These are phyloP conservation scores for Ramazzottius varieornatus DNA, from an alignment of 2,888 invertebrate species.

Conservation along the genomic window DNA sequence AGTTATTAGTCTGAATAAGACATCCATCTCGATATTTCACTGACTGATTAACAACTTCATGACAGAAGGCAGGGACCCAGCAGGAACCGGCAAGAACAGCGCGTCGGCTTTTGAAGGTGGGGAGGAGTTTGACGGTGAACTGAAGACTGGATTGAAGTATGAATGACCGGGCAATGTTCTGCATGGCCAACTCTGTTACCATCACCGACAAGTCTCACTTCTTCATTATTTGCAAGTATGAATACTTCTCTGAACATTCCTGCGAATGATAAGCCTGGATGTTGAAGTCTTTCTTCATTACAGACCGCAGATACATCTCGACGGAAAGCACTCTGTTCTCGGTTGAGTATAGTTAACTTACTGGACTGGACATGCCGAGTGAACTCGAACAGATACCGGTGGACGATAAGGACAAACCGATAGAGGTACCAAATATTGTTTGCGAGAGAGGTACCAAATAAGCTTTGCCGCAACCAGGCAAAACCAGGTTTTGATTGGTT, in stretches of 20 bases:
- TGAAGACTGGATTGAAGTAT: constrained; percentile 64
- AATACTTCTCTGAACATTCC: background rate
- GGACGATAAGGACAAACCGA: constrained; percentile 73
- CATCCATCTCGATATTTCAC: too few relatives aligned
- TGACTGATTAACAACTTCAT: constrained; percentile 88
- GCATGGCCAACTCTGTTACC: constrained; percentile 94
- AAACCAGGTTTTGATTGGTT: too few relatives aligned
- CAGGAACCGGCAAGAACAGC: constrained; percentile 50
- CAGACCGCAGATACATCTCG: constrained; percentile 37
- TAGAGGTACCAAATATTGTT: too few relatives aligned
- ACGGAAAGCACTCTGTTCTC: constrained; percentile 71
- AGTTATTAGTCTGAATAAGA: too few relatives aligned
- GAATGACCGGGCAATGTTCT: constrained; percentile 69
- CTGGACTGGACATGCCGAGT: constrained; percentile 68
- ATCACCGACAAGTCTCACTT: constrained; percentile 93
- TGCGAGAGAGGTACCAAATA: too few relatives aligned
- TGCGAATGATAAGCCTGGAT: too few relatives aligned
- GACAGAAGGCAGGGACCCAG: constrained; percentile 97
- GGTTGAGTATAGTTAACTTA: constrained; percentile 62
- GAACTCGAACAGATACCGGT: constrained; percentile 75
- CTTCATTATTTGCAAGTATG: constrained; percentile 27
- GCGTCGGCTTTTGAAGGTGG: constrained; percentile 31
- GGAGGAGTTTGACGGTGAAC: constrained; percentile 70
- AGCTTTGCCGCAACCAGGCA: too few relatives aligned
- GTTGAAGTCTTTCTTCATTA: constrained; percentile 5